Evolutionary conservation across 2,113 vertebrate species (phyloP).

Genomic region (Bubo blakistoni): DNA sequence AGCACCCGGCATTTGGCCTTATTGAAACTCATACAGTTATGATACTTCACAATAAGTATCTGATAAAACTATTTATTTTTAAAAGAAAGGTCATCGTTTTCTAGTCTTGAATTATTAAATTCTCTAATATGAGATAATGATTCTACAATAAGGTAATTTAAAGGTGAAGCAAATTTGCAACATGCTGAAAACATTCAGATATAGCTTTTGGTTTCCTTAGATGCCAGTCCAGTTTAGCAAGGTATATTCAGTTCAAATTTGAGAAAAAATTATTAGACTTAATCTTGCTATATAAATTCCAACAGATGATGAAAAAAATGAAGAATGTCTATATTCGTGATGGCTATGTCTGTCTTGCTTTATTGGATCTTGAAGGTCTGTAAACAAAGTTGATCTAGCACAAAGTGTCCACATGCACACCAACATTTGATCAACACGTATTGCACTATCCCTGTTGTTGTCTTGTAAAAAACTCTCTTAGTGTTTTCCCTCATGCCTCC

Average conservation of each 20-base stretch:
- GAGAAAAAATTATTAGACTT: background rate
- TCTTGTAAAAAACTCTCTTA: background rate
- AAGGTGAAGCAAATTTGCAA: constrained; percentile 28
- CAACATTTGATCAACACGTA: background rate
- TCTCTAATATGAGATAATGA: constrained; percentile 39
- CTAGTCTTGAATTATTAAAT: constrained; percentile 9
- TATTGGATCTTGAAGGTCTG: background rate
- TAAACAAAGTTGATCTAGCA: background rate
- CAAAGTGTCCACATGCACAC: background rate
- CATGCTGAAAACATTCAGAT: constrained; percentile 28
- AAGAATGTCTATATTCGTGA: background rate
- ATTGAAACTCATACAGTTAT: too few relatives aligned
- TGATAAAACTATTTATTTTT: background rate
- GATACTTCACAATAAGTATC: background rate
- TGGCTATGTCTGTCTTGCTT: background rate
- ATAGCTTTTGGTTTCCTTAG: constrained; percentile 12
- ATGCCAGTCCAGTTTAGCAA: background rate
- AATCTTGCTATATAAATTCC: background rate
- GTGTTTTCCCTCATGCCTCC: background rate
- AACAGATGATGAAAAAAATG: background rate
- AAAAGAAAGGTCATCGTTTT: background rate
- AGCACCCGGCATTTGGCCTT: too few relatives aligned
- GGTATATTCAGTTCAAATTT: background rate
- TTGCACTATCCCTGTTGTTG: background rate
- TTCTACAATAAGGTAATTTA: constrained; percentile 17